Evolutionary conservation across 2,797 vertebrate genomes (phyloP).

Genomic region (Myotis daubentonii): DNA sequence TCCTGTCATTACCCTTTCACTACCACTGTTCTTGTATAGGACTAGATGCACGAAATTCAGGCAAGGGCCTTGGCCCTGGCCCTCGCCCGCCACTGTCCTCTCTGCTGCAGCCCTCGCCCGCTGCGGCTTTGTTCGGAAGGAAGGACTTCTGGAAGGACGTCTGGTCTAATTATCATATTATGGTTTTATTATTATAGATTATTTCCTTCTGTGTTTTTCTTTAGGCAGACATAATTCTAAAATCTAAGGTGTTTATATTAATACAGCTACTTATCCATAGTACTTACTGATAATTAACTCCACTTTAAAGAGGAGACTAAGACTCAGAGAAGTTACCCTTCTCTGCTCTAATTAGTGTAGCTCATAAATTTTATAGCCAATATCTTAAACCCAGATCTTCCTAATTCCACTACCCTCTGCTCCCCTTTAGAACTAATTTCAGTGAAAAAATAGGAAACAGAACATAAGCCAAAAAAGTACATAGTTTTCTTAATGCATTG

Average conservation of each 20-base stretch:
- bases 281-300: background rate
- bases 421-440: background rate
- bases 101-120: no score
- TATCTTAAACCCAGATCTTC: background rate
- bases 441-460: background rate
- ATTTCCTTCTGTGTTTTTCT: background rate
- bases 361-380: background rate
- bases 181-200: background rate
- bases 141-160: no score
- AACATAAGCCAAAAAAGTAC: background rate
- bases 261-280: background rate
- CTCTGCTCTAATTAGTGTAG: background rate
- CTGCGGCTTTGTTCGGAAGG: no score
- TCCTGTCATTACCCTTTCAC: background rate
- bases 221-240: conserved; percentile 33
- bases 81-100: rapidly evolving
- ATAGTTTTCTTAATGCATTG: background rate
- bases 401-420: background rate
- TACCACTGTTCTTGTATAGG: background rate
- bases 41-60: no score
- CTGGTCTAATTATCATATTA: no score
- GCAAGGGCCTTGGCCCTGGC: no score
- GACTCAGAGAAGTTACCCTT: background rate
- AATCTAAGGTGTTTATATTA: background rate
- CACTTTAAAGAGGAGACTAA: background rate